These are phyloP conservation scores for Netelia melanura DNA, from an alignment of 2,888 invertebrate species.

Conservation along the genomic window DNA sequence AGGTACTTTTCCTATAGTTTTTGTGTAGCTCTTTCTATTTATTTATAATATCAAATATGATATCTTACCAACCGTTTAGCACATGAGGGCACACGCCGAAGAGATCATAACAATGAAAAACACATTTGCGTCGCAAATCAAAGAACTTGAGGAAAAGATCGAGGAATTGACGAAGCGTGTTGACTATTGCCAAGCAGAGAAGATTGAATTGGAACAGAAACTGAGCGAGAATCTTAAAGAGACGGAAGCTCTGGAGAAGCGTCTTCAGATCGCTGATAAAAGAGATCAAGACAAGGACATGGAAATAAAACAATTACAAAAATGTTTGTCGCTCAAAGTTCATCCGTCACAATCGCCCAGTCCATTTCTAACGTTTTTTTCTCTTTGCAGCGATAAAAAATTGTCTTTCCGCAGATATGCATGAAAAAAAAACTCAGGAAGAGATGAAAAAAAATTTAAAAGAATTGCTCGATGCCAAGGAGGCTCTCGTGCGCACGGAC, in stretches of 20 bases:
- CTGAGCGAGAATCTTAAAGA: constrained; percentile 54
- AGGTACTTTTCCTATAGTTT: constrained; percentile 23
- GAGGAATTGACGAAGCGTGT: constrained; percentile 34
- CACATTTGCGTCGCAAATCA: neutral
- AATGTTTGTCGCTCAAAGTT: constrained; percentile 68
- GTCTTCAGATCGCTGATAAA: constrained; percentile 60
- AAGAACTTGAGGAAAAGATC: constrained; percentile 50
- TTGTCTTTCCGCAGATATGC: constrained; percentile 38
- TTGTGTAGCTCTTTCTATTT: neutral
- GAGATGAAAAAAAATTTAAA: constrained; percentile 74
- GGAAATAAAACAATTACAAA: constrained; percentile 79
- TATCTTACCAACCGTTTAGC: neutral
- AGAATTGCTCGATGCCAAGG: constrained; percentile 70
- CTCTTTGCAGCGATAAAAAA: constrained; percentile 49
- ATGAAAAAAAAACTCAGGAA: constrained; percentile 72
- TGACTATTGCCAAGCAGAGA: constrained; percentile 53
- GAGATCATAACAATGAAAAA: constrained; percentile 34
- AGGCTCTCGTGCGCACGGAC: constrained; percentile 61
- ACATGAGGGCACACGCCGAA: constrained; percentile 51
- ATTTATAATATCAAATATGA: neutral
- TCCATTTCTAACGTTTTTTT: neutral
- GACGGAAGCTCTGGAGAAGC: constrained; percentile 59
- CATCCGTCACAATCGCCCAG: neutral
- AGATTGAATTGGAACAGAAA: constrained; percentile 53
- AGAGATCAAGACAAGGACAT: constrained; percentile 78